phyloP scores from a whole-genome alignment of 2,113 vertebrate genomes.

The Stegastes partitus region DNA sequence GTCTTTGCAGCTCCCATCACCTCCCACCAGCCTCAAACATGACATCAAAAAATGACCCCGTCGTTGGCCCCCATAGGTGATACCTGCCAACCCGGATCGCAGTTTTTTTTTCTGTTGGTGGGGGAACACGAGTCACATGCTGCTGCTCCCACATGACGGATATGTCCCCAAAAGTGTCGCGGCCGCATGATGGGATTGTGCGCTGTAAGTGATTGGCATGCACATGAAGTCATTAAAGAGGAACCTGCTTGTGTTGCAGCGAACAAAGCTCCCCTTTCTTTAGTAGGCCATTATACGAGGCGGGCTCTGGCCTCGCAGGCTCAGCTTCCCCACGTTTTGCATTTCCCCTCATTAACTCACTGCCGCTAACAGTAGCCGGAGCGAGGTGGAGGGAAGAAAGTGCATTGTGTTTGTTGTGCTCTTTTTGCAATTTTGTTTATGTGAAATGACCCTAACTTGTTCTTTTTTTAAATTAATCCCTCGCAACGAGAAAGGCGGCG shows the following conservation, averaged over 20 bases:
- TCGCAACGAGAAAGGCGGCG: slow-evolving; percentile 16
- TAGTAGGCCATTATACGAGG: slow-evolving; percentile 71
- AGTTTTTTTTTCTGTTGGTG: slow-evolving; percentile 14
- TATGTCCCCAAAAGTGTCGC: slow-evolving; percentile 43
- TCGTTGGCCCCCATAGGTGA: slow-evolving; percentile 1
- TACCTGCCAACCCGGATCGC: slow-evolving; percentile 22
- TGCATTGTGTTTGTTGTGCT: slow-evolving; percentile 58
- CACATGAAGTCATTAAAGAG: slow-evolving; percentile 81
- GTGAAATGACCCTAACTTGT: slow-evolving; percentile 41
- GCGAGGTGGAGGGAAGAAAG: slow-evolving; percentile 52
- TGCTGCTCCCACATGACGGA: slow-evolving; percentile 48
- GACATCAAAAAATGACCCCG: slow-evolving; percentile 23
- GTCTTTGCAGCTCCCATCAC: too few relatives aligned
- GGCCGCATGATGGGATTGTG: slow-evolving; percentile 63
- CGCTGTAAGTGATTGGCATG: slow-evolving; percentile 76
- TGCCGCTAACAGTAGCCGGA: slow-evolving; percentile 55
- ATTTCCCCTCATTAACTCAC: slow-evolving; percentile 80
- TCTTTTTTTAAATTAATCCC: slow-evolving; percentile 32
- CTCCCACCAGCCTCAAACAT: slow-evolving; percentile 9
- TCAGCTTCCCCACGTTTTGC: slow-evolving; percentile 71
- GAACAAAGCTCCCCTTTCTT: slow-evolving; percentile 81
- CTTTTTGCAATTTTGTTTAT: slow-evolving; percentile 44
- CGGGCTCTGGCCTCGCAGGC: slow-evolving; percentile 77
- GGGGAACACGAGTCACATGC: slow-evolving; percentile 34
- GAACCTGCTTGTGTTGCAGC: slow-evolving; percentile 79